A percentile compares a stretch with the other conserved stretches of the same genome.
These are phyloP conservation scores for Piaya cayana DNA, from an alignment of 2,113 vertebrate genomes.

Conservation along the genomic window DNA sequence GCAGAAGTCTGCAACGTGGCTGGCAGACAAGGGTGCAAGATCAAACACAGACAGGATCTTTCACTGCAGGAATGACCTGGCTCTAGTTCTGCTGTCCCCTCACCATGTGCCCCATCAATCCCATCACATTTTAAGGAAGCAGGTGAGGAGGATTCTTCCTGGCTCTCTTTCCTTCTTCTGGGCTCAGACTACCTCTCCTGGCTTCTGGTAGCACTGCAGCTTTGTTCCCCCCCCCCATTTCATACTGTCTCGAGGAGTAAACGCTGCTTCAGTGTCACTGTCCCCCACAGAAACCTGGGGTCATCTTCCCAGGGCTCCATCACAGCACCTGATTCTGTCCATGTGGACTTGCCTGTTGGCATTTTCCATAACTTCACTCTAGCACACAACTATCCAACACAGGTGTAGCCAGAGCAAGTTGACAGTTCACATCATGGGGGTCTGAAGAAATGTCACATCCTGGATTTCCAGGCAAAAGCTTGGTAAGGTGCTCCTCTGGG, in stretches of 20 bases:
- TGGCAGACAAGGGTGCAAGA: background rate
- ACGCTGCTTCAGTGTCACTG: background rate
- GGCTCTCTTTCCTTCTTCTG: background rate
- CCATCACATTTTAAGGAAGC: background rate
- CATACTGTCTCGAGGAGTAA: background rate
- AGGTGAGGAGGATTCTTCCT: background rate
- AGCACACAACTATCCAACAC: background rate
- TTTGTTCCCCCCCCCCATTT: background rate
- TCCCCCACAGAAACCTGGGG: background rate
- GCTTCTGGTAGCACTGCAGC: background rate
- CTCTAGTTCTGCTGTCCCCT: background rate
- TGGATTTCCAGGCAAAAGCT: background rate
- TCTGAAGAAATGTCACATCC: background rate
- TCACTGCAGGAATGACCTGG: background rate
- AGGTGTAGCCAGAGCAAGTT: background rate
- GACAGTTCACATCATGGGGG: background rate
- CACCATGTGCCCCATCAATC: background rate
- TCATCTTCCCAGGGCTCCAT: background rate
- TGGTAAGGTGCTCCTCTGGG: background rate
- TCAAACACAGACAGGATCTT: background rate
- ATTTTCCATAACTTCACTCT: background rate
- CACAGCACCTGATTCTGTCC: background rate
- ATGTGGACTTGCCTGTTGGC: background rate
- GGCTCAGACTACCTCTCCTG: constrained; percentile 41
- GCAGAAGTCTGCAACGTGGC: background rate